Conservation (phyloP, 1,140 invertebrate genomes). For the Megathymus violae region DNA sequence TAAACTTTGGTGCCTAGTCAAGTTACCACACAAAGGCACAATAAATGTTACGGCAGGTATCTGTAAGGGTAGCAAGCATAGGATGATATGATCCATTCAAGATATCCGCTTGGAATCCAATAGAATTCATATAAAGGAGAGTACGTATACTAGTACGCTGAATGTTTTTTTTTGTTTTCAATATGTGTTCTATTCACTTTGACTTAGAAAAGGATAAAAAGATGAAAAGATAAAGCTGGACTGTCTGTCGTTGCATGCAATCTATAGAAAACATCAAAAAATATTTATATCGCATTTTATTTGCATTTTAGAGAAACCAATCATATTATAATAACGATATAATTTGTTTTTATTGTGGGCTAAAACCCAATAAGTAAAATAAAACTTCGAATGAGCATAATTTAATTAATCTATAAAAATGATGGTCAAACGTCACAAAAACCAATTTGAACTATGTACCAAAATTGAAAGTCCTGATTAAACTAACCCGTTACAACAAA, state of each 20-base stretch:
- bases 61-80: no score
- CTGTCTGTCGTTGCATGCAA: not conserved
- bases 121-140: slow-evolving; percentile 2
- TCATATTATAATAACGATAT: no score
- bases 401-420: no score
- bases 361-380: no score
- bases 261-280: not conserved
- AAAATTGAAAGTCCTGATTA: no score
- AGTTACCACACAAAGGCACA: not conserved
- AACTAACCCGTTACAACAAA: no score
- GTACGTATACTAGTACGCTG: not conserved
- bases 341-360: no score
- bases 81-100: not conserved
- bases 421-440: no score
- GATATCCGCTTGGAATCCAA: slow-evolving; percentile 1
- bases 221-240: slow-evolving; percentile 1
- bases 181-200: not conserved
- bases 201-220: not conserved
- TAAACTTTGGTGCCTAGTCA: no score
- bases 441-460: no score
- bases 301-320: not conserved
- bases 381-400: no score
- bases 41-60: not conserved
- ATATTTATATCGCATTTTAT: no score
- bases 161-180: not conserved